Evolutionary conservation across 2,888 invertebrate species (phyloP).

Genomic region (Drosophila subquinaria): DNA sequence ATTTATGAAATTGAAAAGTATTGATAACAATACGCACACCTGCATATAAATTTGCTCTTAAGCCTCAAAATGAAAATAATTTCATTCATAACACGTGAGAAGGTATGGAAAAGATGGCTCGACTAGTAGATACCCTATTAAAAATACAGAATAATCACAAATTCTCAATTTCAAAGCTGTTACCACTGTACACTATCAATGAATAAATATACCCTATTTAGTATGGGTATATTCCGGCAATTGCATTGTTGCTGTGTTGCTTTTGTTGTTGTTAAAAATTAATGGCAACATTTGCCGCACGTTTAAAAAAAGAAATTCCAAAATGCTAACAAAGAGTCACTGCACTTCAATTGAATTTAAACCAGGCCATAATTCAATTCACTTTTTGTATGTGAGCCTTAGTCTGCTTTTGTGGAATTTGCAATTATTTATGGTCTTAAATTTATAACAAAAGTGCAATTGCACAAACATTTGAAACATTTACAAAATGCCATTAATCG

Average conservation of each 20-base stretch:
- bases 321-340: conserved; percentile 46
- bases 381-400: conserved; percentile 19
- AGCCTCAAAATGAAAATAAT: conserved; percentile 60
- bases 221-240: background rate
- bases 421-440: conserved; percentile 64
- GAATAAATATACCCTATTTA: conserved; percentile 2
- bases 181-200: no score
- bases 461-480: conserved; percentile 43
- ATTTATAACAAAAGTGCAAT: conserved; percentile 52
- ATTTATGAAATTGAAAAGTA: conserved; percentile 17
- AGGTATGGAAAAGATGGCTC: background rate
- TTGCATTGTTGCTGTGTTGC: background rate
- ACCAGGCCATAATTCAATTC: conserved; percentile 62
- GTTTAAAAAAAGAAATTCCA: conserved; percentile 19
- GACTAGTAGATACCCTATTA: background rate
- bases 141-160: background rate
- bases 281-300: conserved; percentile 58
- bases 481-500: conserved; percentile 67
- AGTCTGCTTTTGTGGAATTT: conserved; percentile 42
- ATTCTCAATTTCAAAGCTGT: background rate
- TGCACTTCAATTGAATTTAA: conserved; percentile 68
- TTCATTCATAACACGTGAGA: conserved; percentile 45
- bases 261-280: conserved; percentile 59
- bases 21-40: conserved; percentile 8
- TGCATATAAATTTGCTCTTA: conserved; percentile 63